phyloP scores from a whole-genome alignment of 2,113 vertebrate genomes.

The Ramphastos sulfuratus region DNA sequence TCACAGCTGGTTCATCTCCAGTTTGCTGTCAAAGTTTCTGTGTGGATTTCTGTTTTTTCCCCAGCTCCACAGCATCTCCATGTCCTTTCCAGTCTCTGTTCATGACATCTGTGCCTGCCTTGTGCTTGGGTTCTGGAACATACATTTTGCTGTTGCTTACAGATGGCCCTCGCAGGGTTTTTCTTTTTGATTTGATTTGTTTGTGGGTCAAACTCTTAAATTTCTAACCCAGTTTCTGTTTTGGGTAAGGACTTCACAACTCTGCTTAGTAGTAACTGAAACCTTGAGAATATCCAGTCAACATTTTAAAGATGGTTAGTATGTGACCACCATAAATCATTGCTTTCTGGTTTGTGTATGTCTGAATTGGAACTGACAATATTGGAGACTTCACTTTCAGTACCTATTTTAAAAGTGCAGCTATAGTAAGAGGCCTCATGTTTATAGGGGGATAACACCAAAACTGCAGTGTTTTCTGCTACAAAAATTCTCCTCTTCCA shows the following conservation, averaged over 20 bases:
- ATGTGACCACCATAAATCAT: neutral
- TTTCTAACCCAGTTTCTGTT: neutral
- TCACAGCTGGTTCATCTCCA: neutral
- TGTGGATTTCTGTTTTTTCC: neutral
- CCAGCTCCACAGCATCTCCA: neutral
- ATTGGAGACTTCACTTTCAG: slow-evolving; percentile 4
- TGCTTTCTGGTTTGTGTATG: neutral
- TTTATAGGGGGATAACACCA: neutral
- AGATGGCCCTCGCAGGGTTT: neutral
- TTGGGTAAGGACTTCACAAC: neutral
- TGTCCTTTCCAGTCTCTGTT: neutral
- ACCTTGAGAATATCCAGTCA: neutral
- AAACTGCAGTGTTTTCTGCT: neutral
- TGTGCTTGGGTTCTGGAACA: neutral
- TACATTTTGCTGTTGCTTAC: slow-evolving; percentile 1
- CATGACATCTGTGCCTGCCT: neutral
- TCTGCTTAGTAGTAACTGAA: neutral
- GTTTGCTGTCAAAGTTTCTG: neutral
- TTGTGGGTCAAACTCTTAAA: neutral
- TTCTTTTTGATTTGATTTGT: neutral
- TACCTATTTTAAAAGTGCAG: neutral
- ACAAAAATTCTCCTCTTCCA: neutral
- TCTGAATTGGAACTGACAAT: neutral
- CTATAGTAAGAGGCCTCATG: neutral
- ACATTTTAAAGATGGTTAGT: neutral